phyloP scores from a whole-genome alignment of 2,797 vertebrate genomes.

The Sebastes flavidus region DNA sequence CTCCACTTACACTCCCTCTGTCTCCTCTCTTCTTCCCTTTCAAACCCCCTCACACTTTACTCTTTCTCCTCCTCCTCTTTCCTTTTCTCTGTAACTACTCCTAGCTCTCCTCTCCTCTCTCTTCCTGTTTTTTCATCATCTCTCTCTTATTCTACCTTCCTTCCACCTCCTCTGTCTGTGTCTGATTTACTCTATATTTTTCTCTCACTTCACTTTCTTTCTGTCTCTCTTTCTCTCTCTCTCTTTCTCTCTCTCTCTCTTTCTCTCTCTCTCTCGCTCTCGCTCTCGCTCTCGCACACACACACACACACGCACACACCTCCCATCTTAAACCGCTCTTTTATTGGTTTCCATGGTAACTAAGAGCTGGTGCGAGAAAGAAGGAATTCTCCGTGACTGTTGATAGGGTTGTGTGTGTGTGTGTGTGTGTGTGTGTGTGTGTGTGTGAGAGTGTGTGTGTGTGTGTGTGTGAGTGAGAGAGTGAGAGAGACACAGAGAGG shows the following conservation, averaged over 20 bases:
- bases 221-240: conserved; percentile 27
- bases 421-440: conserved; percentile 32
- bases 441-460: conserved; percentile 16
- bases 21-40: conserved; percentile 63
- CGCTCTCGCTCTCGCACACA: not conserved
- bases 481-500: conserved; percentile 12
- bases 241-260: not conserved
- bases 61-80: conserved; percentile 21
- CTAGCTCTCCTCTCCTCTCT: conserved; percentile 2
- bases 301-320: conserved; percentile 45
- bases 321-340: conserved; percentile 72
- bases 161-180: conserved; percentile 55
- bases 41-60: conserved; percentile 19
- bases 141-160: conserved; percentile 33
- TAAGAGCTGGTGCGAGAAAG: conserved; percentile 79
- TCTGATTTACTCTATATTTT: conserved; percentile 60
- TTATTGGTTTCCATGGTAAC: conserved; percentile 82
- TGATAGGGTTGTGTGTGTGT: conserved; percentile 68
- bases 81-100: conserved; percentile 46
- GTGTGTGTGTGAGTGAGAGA: not conserved
- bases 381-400: conserved; percentile 79
- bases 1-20: conserved; percentile 69
- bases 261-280: not conserved
- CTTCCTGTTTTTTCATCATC: not conserved
- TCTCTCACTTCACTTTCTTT: conserved; percentile 41